Evolutionary conservation across 2,888 invertebrate genomes (phyloP).

Genomic region (Agrochola litura): DNA sequence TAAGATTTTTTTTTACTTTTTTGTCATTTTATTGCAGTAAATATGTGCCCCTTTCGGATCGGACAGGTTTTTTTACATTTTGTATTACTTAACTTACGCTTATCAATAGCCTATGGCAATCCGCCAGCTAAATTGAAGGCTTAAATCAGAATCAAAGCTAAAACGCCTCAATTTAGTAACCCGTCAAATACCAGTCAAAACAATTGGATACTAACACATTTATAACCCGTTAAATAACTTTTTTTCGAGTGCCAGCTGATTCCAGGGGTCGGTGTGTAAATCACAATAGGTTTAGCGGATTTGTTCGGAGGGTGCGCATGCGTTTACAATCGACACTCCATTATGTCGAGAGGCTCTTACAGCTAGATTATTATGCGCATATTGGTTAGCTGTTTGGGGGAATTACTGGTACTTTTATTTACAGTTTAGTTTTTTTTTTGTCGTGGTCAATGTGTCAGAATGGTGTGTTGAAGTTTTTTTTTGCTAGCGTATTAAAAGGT

Average conservation of each 20-base stretch:
- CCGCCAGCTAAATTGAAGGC: not conserved
- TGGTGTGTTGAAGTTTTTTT: not conserved
- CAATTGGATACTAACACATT: conserved; percentile 52
- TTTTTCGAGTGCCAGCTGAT: conserved; percentile 84
- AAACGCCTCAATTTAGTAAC: not conserved
- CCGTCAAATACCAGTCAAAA: conserved; percentile 57
- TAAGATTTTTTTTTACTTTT: no score
- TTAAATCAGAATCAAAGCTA: not conserved
- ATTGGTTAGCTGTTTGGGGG: conserved; percentile 79
- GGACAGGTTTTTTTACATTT: no score
- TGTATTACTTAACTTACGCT: not conserved
- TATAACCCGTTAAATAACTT: conserved; percentile 68
- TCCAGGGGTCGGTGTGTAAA: conserved; percentile 69
- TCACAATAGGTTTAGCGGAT: conserved; percentile 84
- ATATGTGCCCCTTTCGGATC: no score
- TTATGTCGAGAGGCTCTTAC: conserved; percentile 86
- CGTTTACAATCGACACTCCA: conserved; percentile 80
- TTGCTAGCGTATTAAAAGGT: not conserved
- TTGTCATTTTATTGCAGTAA: no score
- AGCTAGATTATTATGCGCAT: conserved; percentile 84
- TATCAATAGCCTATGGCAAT: not conserved
- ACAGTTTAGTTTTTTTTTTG: conserved; percentile 51
- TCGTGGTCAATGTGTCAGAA: conserved; percentile 9
- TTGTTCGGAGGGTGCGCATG: conserved; percentile 74
- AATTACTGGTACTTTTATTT: conserved; percentile 64